Evolutionary conservation across 2,797 vertebrate species (phyloP).

Genomic region (Coracias cyanogaster): DNA sequence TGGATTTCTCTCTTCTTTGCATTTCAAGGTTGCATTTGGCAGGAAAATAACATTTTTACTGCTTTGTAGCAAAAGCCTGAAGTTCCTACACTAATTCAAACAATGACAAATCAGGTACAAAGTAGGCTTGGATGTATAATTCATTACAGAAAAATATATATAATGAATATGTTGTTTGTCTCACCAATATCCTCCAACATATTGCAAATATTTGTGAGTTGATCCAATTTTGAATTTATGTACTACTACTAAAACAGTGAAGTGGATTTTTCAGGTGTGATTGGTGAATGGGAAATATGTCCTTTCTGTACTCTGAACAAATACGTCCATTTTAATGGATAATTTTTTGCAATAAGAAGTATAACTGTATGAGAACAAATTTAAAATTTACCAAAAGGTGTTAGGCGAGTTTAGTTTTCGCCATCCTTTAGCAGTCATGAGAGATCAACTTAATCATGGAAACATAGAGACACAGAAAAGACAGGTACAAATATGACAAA

Average conservation of each 20-base stretch:
- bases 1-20: not conserved
- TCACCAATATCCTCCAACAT: not conserved
- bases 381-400: not conserved
- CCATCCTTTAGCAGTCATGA: not conserved
- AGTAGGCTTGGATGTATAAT: not conserved
- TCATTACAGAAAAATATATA: not conserved
- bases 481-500: not conserved
- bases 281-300: not conserved
- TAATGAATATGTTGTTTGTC: not conserved
- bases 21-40: not conserved
- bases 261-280: not conserved
- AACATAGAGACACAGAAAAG: not conserved
- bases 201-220: not conserved
- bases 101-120: not conserved
- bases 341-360: not conserved
- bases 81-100: not conserved
- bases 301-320: not conserved
- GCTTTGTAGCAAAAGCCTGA: not conserved
- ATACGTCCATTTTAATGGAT: not conserved
- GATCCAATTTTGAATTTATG: not conserved
- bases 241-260: not conserved
- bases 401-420: not conserved
- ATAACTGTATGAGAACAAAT: not conserved
- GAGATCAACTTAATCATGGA: not conserved
- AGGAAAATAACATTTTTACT: not conserved